Conservation (phyloP, 2,113 vertebrate species). For the Urocynchramus pylzowi region DNA sequence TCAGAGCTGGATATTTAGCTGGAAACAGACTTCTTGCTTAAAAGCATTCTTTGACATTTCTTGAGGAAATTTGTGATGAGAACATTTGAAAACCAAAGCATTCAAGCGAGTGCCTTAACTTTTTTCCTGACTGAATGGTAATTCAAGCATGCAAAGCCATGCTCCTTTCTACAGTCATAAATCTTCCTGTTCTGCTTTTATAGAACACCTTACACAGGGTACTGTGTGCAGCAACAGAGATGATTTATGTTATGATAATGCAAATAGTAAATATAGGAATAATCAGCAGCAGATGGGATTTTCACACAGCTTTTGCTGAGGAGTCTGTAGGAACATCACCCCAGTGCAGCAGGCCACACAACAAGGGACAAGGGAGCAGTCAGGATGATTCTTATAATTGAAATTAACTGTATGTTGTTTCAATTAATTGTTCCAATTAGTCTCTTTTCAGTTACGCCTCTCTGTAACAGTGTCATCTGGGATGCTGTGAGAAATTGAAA, state of each 20-base stretch:
- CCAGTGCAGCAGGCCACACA: not conserved
- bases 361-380: not conserved
- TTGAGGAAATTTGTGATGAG: not conserved
- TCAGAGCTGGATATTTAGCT: not conserved
- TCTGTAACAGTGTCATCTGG: slow-evolving; percentile 65
- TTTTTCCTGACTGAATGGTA: not conserved
- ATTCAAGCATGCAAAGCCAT: not conserved
- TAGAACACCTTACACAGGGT: not conserved
- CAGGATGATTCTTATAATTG: slow-evolving; percentile 22
- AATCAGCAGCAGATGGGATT: not conserved
- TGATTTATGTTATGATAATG: not conserved
- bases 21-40: not conserved
- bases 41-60: not conserved
- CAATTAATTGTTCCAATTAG: slow-evolving; percentile 79
- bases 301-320: not conserved
- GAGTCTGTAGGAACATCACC: not conserved
- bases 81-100: not conserved
- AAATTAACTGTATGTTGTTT: slow-evolving; percentile 73
- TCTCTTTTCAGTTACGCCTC: slow-evolving; percentile 34
- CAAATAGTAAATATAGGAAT: slow-evolving; percentile 15
- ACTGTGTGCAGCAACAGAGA: not conserved
- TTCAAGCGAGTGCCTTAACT: not conserved
- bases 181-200: not conserved
- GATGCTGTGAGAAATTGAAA: slow-evolving; percentile 67
- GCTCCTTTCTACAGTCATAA: accelerated